A percentile compares a stretch with the other conserved stretches of the same genome.
These are phyloP conservation scores for Onthophagus taurus DNA, from an alignment of 1,140 invertebrate genomes.

Conservation along the genomic window DNA sequence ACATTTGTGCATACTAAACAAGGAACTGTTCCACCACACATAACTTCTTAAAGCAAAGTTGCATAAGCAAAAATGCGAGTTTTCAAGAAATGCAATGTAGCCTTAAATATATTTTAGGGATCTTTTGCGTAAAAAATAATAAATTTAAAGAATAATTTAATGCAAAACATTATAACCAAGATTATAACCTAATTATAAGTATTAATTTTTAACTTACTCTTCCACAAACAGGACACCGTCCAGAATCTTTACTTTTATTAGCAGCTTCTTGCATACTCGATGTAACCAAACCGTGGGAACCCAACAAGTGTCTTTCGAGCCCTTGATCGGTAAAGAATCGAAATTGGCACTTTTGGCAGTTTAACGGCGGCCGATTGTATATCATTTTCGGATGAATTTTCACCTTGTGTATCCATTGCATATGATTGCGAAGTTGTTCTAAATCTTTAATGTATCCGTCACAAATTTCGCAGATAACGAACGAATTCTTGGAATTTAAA, in stretches of 20 bases:
- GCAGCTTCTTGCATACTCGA: constrained; percentile 93
- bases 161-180: too few relatives aligned
- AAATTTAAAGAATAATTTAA: too few relatives aligned
- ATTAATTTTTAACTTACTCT: constrained; percentile 49
- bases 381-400: constrained; percentile 96
- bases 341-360: constrained; percentile 94
- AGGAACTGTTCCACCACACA: too few relatives aligned
- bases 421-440: constrained; percentile 84
- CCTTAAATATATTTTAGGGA: too few relatives aligned
- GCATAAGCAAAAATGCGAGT: too few relatives aligned
- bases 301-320: constrained; percentile 82
- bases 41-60: too few relatives aligned
- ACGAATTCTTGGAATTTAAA: constrained; percentile 57
- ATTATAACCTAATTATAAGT: too few relatives aligned
- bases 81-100: too few relatives aligned
- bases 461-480: constrained; percentile 92
- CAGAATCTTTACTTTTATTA: constrained; percentile 88
- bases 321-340: constrained; percentile 67
- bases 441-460: constrained; percentile 92
- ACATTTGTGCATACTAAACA: too few relatives aligned
- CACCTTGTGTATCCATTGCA: constrained; percentile 95
- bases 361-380: constrained; percentile 84
- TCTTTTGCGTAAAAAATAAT: too few relatives aligned
- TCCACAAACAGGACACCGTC: constrained; percentile 86
- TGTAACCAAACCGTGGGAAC: constrained; percentile 87